phyloP scores from a whole-genome alignment of 2,797 vertebrate genomes.

The Fistularia commersonii region DNA sequence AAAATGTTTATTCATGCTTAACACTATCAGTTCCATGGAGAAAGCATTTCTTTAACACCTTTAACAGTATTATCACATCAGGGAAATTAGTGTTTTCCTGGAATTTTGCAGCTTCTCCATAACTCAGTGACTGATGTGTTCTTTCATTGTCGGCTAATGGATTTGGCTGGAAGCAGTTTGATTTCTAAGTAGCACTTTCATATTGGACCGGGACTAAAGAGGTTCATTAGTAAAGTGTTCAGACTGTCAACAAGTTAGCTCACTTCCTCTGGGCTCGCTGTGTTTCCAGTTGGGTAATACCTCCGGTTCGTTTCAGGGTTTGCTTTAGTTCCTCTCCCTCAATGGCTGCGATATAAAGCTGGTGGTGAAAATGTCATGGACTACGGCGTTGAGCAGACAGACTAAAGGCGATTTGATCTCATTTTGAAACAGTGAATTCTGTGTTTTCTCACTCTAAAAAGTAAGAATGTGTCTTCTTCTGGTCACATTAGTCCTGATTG shows the following conservation, averaged over 20 bases:
- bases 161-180: too few species aligned
- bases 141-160: too few species aligned
- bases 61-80: too few species aligned
- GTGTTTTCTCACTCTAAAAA: background rate
- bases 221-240: background rate
- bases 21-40: too few species aligned
- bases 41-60: too few species aligned
- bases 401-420: background rate
- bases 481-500: slow-evolving; percentile 4
- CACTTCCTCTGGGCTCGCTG: slow-evolving; percentile 46
- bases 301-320: slow-evolving; percentile 38
- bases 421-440: background rate
- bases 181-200: background rate
- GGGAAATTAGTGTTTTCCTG: too few species aligned
- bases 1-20: too few species aligned
- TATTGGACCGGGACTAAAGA: background rate
- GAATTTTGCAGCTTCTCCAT: too few species aligned
- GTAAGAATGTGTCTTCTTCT: slow-evolving; percentile 27
- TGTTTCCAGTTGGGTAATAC: slow-evolving; percentile 49
- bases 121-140: background rate
- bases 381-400: background rate
- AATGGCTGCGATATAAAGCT: background rate
- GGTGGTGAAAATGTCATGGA: background rate
- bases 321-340: slow-evolving; percentile 61
- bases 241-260: slow-evolving; percentile 11